Percentiles rank a stretch among this genome's conserved stretches.
Conservation (phyloP, 2,888 invertebrate species). For the Mesopsocus fuscifrons region DNA sequence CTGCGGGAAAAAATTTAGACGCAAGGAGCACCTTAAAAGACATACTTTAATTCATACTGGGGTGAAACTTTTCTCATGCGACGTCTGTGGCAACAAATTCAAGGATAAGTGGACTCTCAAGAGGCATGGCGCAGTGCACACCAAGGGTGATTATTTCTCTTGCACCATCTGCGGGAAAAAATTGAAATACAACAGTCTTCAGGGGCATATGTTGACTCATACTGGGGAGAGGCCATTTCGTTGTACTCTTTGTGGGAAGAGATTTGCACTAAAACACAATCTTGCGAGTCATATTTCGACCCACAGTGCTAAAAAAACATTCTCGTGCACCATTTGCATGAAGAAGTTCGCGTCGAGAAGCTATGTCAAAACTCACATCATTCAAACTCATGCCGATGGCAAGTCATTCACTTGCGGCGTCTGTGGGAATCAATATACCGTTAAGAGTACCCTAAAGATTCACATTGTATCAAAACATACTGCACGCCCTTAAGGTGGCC, state of each 20-base stretch:
- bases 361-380: conserved; percentile 35
- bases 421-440: too few species aligned
- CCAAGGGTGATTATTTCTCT: too few species aligned
- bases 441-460: too few species aligned
- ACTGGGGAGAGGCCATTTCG: conserved; percentile 13
- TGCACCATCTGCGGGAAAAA: too few species aligned
- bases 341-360: conserved; percentile 30
- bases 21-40: conserved; percentile 26
- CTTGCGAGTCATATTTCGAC: conserved; percentile 32
- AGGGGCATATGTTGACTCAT: conserved; percentile 14
- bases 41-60: conserved; percentile 30
- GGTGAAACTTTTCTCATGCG: conserved; percentile 27
- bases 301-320: conserved; percentile 22
- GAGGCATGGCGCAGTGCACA: too few species aligned
- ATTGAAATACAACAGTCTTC: too few species aligned
- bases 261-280: conserved; percentile 22
- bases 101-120: too few species aligned
- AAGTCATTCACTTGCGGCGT: too few species aligned
- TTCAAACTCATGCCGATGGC: too few species aligned
- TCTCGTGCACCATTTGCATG: conserved; percentile 12
- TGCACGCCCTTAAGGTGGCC: too few species aligned
- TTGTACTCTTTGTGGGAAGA: conserved; percentile 6
- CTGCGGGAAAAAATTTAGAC: conserved; percentile 30
- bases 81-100: conserved; percentile 31
- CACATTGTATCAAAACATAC: too few species aligned